These are phyloP conservation scores for Aphaenogaster rudis DNA, from an alignment of 1,140 invertebrate species.

Conservation along the genomic window DNA sequence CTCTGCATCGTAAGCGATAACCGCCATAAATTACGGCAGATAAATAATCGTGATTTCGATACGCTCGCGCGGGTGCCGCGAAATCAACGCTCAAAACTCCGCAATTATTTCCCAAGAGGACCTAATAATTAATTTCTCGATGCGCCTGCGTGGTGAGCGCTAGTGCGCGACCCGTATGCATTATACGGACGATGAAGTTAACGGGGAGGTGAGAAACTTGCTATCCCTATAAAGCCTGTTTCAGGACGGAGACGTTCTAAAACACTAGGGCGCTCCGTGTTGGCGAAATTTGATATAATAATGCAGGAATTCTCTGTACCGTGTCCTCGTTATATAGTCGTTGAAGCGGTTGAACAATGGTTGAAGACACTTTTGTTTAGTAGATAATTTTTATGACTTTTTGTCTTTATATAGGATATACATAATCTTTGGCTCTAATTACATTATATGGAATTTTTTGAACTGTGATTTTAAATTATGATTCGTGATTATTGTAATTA, in stretches of 20 bases:
- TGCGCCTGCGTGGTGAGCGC: conserved; percentile 33
- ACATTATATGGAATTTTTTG: neutral
- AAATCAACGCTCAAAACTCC: conserved; percentile 63
- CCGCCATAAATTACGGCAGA: conserved; percentile 52
- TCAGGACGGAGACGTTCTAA: conserved; percentile 16
- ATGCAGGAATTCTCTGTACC: neutral
- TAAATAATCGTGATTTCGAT: conserved; percentile 61
- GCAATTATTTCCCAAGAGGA: conserved; percentile 61
- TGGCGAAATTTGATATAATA: conserved; percentile 31
- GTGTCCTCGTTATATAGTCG: neutral
- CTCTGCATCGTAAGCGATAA: conserved; percentile 48
- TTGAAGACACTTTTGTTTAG: neutral
- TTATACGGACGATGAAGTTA: conserved; percentile 62
- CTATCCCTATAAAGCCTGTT: conserved; percentile 50
- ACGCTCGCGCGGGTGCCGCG: conserved; percentile 32
- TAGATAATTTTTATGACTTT: neutral
- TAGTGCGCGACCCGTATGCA: conserved; percentile 50
- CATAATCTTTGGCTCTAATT: neutral
- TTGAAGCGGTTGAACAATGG: neutral
- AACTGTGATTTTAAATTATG: neutral
- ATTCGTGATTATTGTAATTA: neutral
- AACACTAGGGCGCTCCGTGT: neutral
- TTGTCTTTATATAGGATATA: neutral
- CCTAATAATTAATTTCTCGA: conserved; percentile 61
- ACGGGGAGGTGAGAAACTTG: conserved; percentile 54